Conservation (phyloP, 2,113 vertebrate genomes). For the human region GRCh38 chr4:179574501-179575000, state of each 20-base stretch:
- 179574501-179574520: not conserved
- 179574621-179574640: not conserved
- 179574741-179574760: not conserved
- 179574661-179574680: not conserved
- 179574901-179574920: no score
- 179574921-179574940: no score
- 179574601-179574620: not conserved
- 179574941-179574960: not conserved
- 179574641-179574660: not conserved
- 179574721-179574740: not conserved
- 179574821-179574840: no score
- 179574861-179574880: no score
- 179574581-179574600: not conserved
- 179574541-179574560: not conserved
- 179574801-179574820: no score
- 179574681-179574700: not conserved
- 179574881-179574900: no score
- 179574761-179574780: not conserved
- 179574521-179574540: not conserved
- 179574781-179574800: not conserved
- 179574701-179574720: not conserved
- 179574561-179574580: not conserved
- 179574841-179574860: no score
- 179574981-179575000: not conserved
- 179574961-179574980: not conserved